Conservation (phyloP, 2,888 invertebrate genomes). For the Scaptomyza caliginosa region DNA sequence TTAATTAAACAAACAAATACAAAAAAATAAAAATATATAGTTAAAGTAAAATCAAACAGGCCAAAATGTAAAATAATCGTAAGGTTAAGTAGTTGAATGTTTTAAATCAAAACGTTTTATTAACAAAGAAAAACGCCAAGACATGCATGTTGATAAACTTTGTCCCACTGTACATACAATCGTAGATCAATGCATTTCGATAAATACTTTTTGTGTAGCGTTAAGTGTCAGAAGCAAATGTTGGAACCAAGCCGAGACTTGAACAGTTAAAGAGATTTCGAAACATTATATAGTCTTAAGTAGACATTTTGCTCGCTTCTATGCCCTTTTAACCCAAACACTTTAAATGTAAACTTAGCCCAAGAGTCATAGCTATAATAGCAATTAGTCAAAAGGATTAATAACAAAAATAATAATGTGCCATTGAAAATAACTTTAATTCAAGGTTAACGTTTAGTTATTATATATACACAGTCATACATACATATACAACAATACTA, state of each 20-base stretch:
- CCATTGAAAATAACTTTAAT: constrained; percentile 67
- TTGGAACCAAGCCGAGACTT: constrained; percentile 16
- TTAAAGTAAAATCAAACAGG: constrained; percentile 41
- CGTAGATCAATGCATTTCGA: constrained; percentile 65
- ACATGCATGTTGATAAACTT: constrained; percentile 33
- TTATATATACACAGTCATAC: constrained; percentile 22
- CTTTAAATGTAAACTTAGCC: constrained; percentile 12
- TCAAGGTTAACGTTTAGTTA: constrained; percentile 47
- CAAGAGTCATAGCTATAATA: constrained; percentile 17
- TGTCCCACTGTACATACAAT: constrained; percentile 76
- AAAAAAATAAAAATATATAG: constrained; percentile 14
- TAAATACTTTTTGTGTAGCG: constrained; percentile 24
- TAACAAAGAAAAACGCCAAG: constrained; percentile 32
- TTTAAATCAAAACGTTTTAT: constrained; percentile 49
- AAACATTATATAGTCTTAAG: constrained; percentile 24
- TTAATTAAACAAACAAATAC: constrained; percentile 37
- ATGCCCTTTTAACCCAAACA: constrained; percentile 6
- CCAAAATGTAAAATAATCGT: constrained; percentile 58
- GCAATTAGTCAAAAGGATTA: constrained; percentile 9
- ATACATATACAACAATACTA: constrained; percentile 57
- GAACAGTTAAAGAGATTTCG: not conserved
- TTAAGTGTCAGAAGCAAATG: constrained; percentile 10
- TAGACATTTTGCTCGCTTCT: constrained; percentile 16
- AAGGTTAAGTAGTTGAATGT: constrained; percentile 72
- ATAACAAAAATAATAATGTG: constrained; percentile 50